phyloP scores from a whole-genome alignment of 2,113 vertebrate genomes.

The Micromys minutus region DNA sequence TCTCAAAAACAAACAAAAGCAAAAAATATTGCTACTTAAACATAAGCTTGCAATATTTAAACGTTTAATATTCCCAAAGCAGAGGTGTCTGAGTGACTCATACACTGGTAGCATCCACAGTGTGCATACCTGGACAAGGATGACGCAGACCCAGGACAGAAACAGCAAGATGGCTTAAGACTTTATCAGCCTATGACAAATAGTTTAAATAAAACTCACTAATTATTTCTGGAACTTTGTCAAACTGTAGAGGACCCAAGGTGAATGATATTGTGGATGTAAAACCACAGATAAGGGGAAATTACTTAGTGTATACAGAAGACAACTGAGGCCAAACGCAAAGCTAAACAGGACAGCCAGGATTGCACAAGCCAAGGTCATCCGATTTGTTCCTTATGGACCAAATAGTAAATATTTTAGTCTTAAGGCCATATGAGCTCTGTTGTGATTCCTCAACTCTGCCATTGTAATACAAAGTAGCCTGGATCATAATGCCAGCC shows the following conservation, averaged over 20 bases:
- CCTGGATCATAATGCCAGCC: background rate
- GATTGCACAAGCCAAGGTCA: background rate
- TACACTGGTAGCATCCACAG: background rate
- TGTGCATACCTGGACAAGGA: background rate
- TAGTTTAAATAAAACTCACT: background rate
- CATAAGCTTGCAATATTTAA: background rate
- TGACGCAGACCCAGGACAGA: background rate
- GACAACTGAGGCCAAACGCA: background rate
- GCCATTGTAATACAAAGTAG: background rate
- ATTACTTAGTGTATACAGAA: background rate
- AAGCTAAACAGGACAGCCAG: background rate
- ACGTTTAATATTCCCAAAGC: background rate
- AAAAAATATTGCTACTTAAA: background rate
- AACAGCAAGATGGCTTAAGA: background rate
- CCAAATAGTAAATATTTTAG: background rate
- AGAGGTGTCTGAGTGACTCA: background rate
- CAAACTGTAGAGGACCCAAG: background rate
- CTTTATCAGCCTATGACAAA: background rate
- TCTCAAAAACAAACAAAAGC: background rate
- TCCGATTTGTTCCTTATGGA: background rate
- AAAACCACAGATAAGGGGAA: background rate
- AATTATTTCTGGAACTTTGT: background rate
- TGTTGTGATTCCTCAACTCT: background rate
- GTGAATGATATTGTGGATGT: background rate
- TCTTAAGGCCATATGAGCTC: fast-evolving